Percentiles rank a stretch among this genome's conserved stretches.
These are phyloP conservation scores for Larimichthys crocea DNA, from an alignment of 2,113 vertebrate species.

Conservation along the genomic window DNA sequence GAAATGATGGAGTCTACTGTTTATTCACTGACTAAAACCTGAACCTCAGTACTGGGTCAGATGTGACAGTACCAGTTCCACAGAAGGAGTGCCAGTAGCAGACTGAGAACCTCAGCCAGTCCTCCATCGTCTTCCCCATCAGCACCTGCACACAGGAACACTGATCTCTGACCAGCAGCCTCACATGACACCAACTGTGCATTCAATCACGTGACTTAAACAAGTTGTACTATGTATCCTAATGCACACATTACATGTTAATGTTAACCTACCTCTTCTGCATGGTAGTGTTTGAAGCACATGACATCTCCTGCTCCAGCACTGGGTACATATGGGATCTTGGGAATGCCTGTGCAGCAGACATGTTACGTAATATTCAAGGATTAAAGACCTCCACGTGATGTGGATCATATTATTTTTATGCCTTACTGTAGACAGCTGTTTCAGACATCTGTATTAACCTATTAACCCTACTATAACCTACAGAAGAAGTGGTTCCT, in stretches of 20 bases:
- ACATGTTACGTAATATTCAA: not conserved
- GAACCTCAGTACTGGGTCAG: not conserved
- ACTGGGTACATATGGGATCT: slow-evolving; percentile 60
- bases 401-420: not conserved
- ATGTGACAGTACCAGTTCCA: slow-evolving; percentile 69
- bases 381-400: not conserved
- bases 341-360: slow-evolving; percentile 65
- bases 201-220: not conserved
- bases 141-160: slow-evolving; percentile 67
- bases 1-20: not conserved
- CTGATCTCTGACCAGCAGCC: slow-evolving; percentile 5
- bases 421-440: not conserved
- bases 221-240: not conserved
- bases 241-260: no score
- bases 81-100: slow-evolving; percentile 81
- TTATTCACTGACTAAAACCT: not conserved
- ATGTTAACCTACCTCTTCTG: slow-evolving; percentile 65
- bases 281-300: slow-evolving; percentile 79
- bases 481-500: not conserved
- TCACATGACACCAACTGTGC: not conserved
- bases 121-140: slow-evolving; percentile 78
- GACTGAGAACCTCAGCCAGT: slow-evolving; percentile 83
- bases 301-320: slow-evolving; percentile 65
- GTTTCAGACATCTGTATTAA: not conserved
- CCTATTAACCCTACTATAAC: no score